Conservation (phyloP, 2,797 vertebrate genomes). For the Valencia hispanica region DNA sequence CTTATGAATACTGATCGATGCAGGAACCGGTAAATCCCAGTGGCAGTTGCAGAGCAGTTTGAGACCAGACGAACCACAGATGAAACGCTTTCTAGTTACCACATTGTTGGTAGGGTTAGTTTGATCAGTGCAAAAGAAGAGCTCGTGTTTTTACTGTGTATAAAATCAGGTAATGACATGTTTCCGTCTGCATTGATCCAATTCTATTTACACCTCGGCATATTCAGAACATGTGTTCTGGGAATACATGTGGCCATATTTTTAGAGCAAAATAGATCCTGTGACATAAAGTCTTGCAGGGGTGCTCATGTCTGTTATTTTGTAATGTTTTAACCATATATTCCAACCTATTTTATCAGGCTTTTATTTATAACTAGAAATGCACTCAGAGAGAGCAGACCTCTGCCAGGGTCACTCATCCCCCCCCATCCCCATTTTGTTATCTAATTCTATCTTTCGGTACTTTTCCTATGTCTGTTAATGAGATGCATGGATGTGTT, state of each 20-base stretch:
- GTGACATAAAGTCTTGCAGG: background rate
- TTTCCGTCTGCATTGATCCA: background rate
- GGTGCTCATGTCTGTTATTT: background rate
- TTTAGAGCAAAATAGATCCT: background rate
- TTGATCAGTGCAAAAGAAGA: background rate
- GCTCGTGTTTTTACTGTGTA: background rate
- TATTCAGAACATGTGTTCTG: background rate
- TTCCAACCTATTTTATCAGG: background rate
- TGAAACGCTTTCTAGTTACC: background rate
- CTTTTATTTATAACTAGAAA: too few species aligned
- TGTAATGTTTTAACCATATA: background rate
- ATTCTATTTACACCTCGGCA: background rate
- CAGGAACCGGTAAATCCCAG: background rate
- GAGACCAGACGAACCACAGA: background rate
- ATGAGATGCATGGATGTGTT: too few species aligned
- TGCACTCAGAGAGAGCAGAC: too few species aligned
- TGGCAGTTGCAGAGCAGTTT: background rate
- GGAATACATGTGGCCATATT: background rate
- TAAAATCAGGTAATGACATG: background rate
- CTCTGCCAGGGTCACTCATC: too few species aligned
- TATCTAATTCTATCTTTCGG: too few species aligned
- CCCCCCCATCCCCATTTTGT: too few species aligned
- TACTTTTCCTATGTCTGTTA: too few species aligned
- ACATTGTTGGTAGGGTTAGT: background rate
- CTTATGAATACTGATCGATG: background rate